Percentiles rank a stretch among this genome's conserved stretches.
Conservation (phyloP, 23 tunicate species). For the Styela clava region DNA sequence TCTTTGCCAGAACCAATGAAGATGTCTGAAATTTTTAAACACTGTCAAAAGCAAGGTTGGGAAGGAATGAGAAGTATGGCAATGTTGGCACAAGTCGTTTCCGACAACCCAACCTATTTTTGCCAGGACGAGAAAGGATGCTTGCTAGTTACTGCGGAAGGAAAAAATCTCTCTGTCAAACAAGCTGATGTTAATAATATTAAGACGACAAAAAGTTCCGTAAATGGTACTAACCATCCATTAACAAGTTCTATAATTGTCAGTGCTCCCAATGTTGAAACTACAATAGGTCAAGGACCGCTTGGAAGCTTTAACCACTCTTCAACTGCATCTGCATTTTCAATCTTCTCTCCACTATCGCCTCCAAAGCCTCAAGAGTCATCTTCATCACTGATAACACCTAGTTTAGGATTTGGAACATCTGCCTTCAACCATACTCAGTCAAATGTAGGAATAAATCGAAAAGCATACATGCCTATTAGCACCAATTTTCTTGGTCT, state of each 20-base stretch:
- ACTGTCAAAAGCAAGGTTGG: constrained; percentile 5
- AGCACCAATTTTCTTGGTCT: background rate
- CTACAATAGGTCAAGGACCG: background rate
- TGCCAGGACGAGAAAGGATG: background rate
- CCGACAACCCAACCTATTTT: background rate
- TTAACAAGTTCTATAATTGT: background rate
- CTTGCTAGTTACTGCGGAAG: background rate
- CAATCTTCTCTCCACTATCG: background rate
- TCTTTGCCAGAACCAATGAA: background rate
- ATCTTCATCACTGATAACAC: background rate
- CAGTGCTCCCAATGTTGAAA: background rate
- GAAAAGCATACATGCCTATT: background rate
- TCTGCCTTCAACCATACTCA: background rate
- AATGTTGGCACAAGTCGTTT: background rate
- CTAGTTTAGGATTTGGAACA: background rate
- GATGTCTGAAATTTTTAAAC: constrained; percentile 3
- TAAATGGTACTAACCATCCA: background rate
- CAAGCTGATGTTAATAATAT: background rate
- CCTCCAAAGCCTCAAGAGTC: background rate
- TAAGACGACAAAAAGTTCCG: background rate
- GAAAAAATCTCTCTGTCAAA: background rate
- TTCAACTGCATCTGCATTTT: background rate
- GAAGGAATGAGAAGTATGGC: constrained; percentile 9
- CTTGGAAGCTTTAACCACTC: background rate
- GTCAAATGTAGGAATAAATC: background rate